Base-by-base conservation (phyloP, 1,140 invertebrate genomes). In the Atopsyche davidsoni region DNA sequence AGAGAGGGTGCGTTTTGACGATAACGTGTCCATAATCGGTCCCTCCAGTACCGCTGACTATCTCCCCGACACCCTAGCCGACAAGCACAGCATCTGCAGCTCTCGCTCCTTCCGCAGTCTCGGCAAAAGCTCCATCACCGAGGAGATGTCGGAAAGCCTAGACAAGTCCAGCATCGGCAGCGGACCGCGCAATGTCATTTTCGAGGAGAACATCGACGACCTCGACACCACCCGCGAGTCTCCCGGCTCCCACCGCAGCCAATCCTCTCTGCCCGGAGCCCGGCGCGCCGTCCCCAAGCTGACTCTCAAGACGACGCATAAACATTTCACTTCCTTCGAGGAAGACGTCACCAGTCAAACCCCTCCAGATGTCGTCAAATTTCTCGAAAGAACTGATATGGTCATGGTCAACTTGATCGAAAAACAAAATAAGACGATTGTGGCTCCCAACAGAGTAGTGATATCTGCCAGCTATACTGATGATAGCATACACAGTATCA, bases 1-100 rank as follows among this genome's bases (percentile, higher is more conserved):
- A 0, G 79, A 80, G 58, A 62, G 78, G 0, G 75, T 79, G 2
- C 66, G 75, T 23, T 79, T 79, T 51, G 77, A 79, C 51, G 75
- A 79, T 58, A 76, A 77, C 39, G 70, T 79, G 14, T 74, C 56
- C 16, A 51, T 58, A 35, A 58, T 58, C 7, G 51, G 39, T 3
- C 56, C 51, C 1, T 53, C 47, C 19, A 53, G 51, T 25, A 57
- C 49, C 28, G 51, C 48, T 9, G 56, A 58, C 24, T 54, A 44
- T 34, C 42, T 51, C 23, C 56, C 56, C 11, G 56, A 58, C 24
- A 47, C 38, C 0, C 44, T 58, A 0, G 44, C 48, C 17, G 56
- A 58, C 24, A 58, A 58, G 32, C 51, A 58, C 34, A 58, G 56
- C 44, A 58, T 58, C 22, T 53, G 56, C 36, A 54, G 51, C 34